Evolutionary conservation across 1,140 invertebrate genomes (phyloP).

Genomic region (Teleogryllus occipitalis): DNA sequence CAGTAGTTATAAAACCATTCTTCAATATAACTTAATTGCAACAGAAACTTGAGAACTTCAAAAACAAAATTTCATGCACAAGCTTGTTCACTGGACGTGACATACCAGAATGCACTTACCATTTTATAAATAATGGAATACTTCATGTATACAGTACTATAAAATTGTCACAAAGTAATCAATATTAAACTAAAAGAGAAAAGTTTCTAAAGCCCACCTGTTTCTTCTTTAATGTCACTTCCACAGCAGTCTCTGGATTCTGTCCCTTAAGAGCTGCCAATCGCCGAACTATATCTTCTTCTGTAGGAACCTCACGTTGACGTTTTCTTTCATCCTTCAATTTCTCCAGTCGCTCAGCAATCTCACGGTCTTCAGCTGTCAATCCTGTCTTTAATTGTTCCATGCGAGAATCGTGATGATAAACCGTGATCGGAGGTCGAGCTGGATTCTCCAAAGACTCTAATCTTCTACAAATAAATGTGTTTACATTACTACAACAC

Average conservation of each 20-base stretch:
- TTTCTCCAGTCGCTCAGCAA: slow-evolving; percentile 49
- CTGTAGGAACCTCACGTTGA: slow-evolving; percentile 13
- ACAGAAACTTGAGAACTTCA: too few species aligned
- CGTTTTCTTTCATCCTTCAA: slow-evolving; percentile 41
- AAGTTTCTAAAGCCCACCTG: background rate
- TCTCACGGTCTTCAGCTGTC: slow-evolving; percentile 40
- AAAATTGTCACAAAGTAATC: background rate
- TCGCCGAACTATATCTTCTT: slow-evolving; percentile 27
- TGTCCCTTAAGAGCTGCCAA: slow-evolving; percentile 28
- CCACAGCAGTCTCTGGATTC: background rate
- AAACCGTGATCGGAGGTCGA: slow-evolving; percentile 41
- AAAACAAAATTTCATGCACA: too few species aligned
- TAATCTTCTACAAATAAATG: slow-evolving; percentile 25
- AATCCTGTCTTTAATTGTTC: slow-evolving; percentile 33
- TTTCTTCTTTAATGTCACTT: background rate
- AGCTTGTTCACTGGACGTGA: too few species aligned
- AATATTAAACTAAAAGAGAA: background rate
- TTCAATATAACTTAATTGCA: too few species aligned
- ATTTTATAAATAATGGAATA: background rate
- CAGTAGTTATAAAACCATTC: too few species aligned
- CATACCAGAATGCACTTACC: too few species aligned
- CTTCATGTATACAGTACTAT: background rate
- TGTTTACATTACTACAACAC: too few species aligned
- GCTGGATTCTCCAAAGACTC: slow-evolving; percentile 38
- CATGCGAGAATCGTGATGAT: slow-evolving; percentile 36